Evolutionary conservation across 2,113 vertebrate species (phyloP), one percentile per base, ranked within the genome.

Genomic region (Oreotrochilus melanogaster): DNA sequence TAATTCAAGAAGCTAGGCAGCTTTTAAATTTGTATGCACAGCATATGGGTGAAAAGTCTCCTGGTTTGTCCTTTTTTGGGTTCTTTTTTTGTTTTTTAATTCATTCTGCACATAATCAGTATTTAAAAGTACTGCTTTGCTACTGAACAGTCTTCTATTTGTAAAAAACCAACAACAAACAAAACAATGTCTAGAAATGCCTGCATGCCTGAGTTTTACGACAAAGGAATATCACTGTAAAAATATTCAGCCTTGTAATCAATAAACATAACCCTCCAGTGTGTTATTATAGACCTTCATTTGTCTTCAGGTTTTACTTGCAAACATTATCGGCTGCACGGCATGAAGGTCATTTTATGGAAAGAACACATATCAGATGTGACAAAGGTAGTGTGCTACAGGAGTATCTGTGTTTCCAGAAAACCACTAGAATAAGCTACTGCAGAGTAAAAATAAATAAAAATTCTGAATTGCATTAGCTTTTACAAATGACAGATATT

Each of bases 21-120:
- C 23, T 93, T 96, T 96, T 95, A 96, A 96, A 96, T 95, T 95
- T 95, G 67, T 78, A 96, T 97, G 96, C 96, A 74, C 65, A 92
- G 64, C 84, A 73, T 78, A 95, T 81, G 42, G 83, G 57, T 92
- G 88, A 89, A 95, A 57, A 50, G 87, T 88, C 33, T 95, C 72
- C 23, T 90, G 72, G n/a, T 39, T 39, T 39, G 39, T 39, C 37
- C 10, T 12, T 11, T 11, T 39, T 39, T 39, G 11, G 39, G 39
- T 39, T 39, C 39, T 39, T n/a, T n/a, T 39, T 79, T 15, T 54
- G 25, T 78, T 73, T 89, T 95, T 76, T 53, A 70, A 95, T 94
- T 94, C 65, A 92, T 84, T 96, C 89, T 88, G 66, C 80, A 92
- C 74, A 82, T 75, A 95, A 78, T 61, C 6, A 0, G 73, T 81